Conservation (phyloP, 2,797 vertebrate species). For the Acrossocheilus wenchowensis region DNA sequence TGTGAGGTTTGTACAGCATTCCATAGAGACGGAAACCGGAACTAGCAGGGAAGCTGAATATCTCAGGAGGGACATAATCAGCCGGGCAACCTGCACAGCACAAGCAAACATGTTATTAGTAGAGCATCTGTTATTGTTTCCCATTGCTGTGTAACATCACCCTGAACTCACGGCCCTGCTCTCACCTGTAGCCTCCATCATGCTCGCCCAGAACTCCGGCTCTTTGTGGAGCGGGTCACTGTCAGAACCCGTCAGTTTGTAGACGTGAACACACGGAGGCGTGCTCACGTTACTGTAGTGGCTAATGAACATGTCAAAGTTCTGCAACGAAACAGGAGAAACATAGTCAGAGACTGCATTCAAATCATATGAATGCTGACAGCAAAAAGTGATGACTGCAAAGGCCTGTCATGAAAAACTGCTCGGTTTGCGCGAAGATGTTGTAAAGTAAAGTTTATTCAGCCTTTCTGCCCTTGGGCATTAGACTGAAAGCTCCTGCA, state of each 20-base stretch:
- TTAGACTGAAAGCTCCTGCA: not conserved
- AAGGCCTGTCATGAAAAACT: too few species aligned
- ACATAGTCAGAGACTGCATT: not conserved
- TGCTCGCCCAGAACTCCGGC: slow-evolving; percentile 96
- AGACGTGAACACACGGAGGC: slow-evolving; percentile 93
- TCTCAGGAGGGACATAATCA: slow-evolving; percentile 93
- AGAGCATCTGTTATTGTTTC: not conserved
- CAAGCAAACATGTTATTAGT: slow-evolving; percentile 7
- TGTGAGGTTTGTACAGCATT: slow-evolving; percentile 97
- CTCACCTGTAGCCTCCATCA: slow-evolving; percentile 97
- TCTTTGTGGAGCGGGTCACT: slow-evolving; percentile 84
- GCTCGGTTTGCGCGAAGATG: too few species aligned
- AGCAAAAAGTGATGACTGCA: not conserved
- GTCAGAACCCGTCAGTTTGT: slow-evolving; percentile 86
- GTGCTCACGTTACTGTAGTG: slow-evolving; percentile 97
- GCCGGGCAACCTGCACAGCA: slow-evolving; percentile 86
- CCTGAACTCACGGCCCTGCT: not conserved
- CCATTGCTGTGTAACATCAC: not conserved
- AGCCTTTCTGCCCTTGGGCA: too few species aligned
- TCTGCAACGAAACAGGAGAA: slow-evolving; percentile 73
- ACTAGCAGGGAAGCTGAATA: slow-evolving; percentile 91
- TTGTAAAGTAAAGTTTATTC: too few species aligned
- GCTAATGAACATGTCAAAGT: slow-evolving; percentile 97
- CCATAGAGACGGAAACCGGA: slow-evolving; percentile 91
- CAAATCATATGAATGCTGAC: not conserved